Evolutionary conservation across 2,888 invertebrate genomes (phyloP).

Genomic region (Gandaritis pyraliata): DNA sequence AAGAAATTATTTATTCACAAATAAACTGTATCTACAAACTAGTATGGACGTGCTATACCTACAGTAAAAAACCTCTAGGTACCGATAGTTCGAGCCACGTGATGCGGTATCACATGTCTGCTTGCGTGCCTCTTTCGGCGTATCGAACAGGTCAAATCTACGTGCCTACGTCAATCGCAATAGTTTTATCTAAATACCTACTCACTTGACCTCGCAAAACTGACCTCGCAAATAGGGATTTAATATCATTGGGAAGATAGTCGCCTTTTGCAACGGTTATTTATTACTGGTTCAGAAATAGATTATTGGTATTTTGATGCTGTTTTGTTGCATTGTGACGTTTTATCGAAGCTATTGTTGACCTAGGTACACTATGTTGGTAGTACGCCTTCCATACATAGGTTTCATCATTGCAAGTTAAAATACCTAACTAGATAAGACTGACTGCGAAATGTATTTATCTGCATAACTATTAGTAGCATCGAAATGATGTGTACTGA

Average conservation of each 20-base stretch:
- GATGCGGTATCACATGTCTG: background rate
- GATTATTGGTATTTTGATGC: background rate
- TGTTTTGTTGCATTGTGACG: constrained; percentile 6
- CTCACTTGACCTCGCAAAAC: constrained; percentile 21
- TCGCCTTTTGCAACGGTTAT: constrained; percentile 22
- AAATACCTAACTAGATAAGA: too few species aligned
- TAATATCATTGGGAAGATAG: background rate
- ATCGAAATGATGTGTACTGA: constrained; percentile 40
- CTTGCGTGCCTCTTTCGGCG: constrained; percentile 3
- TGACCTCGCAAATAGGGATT: constrained; percentile 12
- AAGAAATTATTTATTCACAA: too few species aligned
- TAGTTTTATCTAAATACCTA: constrained; percentile 13
- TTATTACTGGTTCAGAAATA: background rate
- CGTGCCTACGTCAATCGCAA: constrained; percentile 20
- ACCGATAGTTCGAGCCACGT: constrained; percentile 14
- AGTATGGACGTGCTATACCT: too few species aligned
- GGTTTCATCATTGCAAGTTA: too few species aligned
- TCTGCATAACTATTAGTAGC: too few species aligned
- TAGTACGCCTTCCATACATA: too few species aligned
- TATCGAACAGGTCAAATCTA: constrained; percentile 14
- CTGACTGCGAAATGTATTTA: too few species aligned
- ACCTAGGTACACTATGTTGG: background rate
- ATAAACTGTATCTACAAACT: too few species aligned
- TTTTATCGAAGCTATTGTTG: background rate
- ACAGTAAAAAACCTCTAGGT: background rate